These are phyloP conservation scores for Chlorops oryzae DNA, from an alignment of 1,140 invertebrate genomes.

Conservation along the genomic window DNA sequence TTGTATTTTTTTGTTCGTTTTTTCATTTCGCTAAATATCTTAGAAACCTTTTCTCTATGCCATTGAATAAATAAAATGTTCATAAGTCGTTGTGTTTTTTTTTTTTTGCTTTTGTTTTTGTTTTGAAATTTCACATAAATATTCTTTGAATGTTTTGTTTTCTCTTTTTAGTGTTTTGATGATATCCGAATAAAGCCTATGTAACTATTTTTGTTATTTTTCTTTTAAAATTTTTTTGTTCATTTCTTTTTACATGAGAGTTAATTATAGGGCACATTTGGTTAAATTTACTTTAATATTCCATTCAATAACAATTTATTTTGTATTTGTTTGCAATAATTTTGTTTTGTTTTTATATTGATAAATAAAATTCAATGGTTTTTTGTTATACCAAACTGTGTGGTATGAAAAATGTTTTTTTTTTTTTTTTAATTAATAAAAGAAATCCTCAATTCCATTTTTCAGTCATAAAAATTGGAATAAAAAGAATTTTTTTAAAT, in stretches of 20 bases:
- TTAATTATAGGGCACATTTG: conserved; percentile 49
- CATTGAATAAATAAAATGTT: conserved; percentile 9
- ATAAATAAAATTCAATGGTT: conserved; percentile 16
- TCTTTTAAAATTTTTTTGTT: conserved; percentile 8
- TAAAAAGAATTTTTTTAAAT: no score
- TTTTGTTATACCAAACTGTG: conserved; percentile 7
- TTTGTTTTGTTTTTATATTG: conserved; percentile 25
- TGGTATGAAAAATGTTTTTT: no score
- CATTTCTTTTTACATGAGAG: conserved; percentile 26
- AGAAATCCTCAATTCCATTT: conserved; percentile 3
- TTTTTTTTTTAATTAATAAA: conserved; percentile 3
- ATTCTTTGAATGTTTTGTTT: conserved; percentile 1
- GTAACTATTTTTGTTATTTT: background rate
- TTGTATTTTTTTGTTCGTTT: background rate
- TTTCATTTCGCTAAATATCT: background rate
- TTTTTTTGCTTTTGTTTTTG: background rate
- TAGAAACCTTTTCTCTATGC: conserved; percentile 1
- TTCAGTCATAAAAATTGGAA: conserved; percentile 12
- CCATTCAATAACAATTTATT: conserved; percentile 25
- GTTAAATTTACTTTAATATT: conserved; percentile 50
- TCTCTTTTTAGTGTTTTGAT: background rate
- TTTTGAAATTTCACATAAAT: conserved; percentile 5
- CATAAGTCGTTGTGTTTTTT: background rate
- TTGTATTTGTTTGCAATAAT: conserved; percentile 17
- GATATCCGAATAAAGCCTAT: background rate